Base-by-base conservation (phyloP, 2,888 invertebrate species). In the Philereme vetulata region DNA sequence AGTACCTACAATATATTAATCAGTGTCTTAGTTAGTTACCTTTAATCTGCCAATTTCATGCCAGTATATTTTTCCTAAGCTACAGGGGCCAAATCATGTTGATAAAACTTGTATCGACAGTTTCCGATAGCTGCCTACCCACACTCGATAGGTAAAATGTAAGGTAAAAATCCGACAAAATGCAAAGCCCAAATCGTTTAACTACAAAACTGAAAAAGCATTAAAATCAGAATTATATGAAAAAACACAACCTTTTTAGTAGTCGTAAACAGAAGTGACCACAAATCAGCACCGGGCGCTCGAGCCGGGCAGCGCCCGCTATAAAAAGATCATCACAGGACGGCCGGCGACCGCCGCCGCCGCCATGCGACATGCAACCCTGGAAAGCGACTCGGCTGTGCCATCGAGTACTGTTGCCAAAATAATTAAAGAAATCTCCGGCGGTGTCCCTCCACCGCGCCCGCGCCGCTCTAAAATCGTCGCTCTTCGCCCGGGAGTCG, bases 361-460 rank as follows among this genome's bases (percentile, higher is more conserved):
- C 80, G 81, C 84, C 80, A 85, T 81, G 88, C 90, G 91, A 91
- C 91, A 88, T 85, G 85, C 90, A 91, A 92, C 92, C 92, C 92
- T 92, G 93, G 92, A 92, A 90, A 92, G 83, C 88, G 89, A 88
- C 85, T 88, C 88, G 86, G 81, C 91, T 88, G 87, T 90, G 90
- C 92, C 91, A 92, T 87, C 90, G 87, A 86, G 91, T 92, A 91
- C 92, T 93, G 93, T 93, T 95, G 95, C 95, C 95, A 95, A 95
- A 95, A 95, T 95, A 94, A 95, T 95, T 95, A 94, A 94, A 94
- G 94, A 93, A 95, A 94, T 93, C 93, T 93, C 93, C 92, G 92
- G 84, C 90, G 87, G 85, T 92, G 93, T 93, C 91, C 88, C 91
- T 94, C 93, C 93, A 93, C 82, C 78, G 93, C 93, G 92, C 93